Conservation (phyloP, 2,797 vertebrate species). For the Melanogrammus aeglefinus region DNA sequence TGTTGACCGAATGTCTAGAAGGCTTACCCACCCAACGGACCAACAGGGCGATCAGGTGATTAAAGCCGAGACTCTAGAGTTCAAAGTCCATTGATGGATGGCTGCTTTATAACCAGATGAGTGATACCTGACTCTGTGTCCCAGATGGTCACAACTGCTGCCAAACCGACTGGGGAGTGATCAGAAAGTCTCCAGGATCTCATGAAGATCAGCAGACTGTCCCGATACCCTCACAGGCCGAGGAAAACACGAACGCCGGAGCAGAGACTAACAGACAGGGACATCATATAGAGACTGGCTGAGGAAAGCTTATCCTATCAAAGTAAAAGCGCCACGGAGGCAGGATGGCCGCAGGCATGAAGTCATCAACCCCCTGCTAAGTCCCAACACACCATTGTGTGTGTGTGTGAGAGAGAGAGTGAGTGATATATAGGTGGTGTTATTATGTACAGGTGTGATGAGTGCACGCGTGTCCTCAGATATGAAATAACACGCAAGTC, state of each 20-base stretch:
- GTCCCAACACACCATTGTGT: neutral
- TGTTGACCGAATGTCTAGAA: neutral
- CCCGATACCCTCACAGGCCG: too few species aligned
- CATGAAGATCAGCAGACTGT: too few species aligned
- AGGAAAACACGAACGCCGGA: neutral
- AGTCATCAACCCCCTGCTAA: neutral
- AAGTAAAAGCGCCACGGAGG: neutral
- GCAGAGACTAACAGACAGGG: neutral
- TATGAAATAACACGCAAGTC: neutral
- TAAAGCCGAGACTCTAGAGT: neutral
- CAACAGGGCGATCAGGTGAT: neutral
- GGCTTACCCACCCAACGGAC: neutral
- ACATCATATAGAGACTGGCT: neutral
- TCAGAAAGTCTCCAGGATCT: too few species aligned
- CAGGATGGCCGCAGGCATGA: neutral
- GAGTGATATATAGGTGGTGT: neutral
- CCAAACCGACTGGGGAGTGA: too few species aligned
- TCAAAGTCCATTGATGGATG: neutral
- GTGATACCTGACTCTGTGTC: neutral
- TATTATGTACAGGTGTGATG: neutral
- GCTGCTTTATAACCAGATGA: neutral
- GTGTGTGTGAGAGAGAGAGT: neutral
- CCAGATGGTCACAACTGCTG: neutral
- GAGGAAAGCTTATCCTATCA: neutral
- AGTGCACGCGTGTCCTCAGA: neutral